Percentiles rank a stretch among this genome's conserved stretches.
Conservation (phyloP, 2,888 invertebrate genomes). For the Harpalus rufipes region DNA sequence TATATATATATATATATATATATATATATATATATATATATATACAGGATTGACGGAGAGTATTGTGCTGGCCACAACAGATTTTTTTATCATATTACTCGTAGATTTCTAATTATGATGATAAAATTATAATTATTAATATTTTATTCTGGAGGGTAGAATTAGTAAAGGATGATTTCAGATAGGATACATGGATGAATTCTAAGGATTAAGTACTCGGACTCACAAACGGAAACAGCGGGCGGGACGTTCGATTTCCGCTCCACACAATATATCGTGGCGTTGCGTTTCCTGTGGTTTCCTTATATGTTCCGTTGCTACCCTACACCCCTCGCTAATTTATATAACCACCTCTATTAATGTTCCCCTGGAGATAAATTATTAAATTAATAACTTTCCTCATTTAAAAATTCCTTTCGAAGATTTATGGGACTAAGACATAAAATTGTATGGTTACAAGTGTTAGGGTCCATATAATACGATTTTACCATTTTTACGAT, state of each 20-base stretch:
- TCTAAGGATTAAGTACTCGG: slow-evolving; percentile 7
- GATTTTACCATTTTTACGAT: too few species aligned
- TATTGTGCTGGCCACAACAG: too few species aligned
- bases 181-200: neutral
- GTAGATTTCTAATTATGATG: too few species aligned
- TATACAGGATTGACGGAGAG: too few species aligned
- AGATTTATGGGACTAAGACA: too few species aligned
- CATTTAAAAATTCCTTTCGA: neutral
- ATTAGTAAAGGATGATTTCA: neutral
- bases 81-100: too few species aligned
- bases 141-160: neutral
- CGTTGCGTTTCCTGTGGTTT: slow-evolving; percentile 63
- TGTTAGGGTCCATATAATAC: too few species aligned
- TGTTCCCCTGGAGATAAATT: neutral
- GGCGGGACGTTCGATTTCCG: slow-evolving; percentile 65
- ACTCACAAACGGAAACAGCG: slow-evolving; percentile 45
- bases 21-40: too few species aligned
- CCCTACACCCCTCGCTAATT: slow-evolving; percentile 15
- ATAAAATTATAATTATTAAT: too few species aligned
- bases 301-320: slow-evolving; percentile 60
- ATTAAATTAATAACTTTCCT: neutral
- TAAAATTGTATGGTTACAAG: too few species aligned
- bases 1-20: too few species aligned
- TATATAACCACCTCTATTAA: neutral
- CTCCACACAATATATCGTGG: slow-evolving; percentile 61